Base-by-base conservation (phyloP, 2,888 invertebrate species). In the Falcaria lacertinaria region DNA sequence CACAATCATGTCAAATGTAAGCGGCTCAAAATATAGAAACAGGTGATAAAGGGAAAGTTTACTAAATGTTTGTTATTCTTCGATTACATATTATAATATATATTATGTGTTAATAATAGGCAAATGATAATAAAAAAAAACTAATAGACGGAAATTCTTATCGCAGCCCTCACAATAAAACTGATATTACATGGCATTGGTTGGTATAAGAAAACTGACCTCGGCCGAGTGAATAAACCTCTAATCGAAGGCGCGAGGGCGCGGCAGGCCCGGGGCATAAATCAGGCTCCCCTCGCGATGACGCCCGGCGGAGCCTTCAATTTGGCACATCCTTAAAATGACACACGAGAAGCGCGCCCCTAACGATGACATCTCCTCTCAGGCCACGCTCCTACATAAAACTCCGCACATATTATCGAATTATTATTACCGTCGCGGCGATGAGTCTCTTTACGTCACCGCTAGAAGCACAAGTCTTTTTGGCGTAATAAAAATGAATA, bases 251-350 rank as follows among this genome's bases (percentile, higher is more conserved):
- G 61, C 64, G 64, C 69, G 67, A 66, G 69, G 76, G 70, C 67
- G 69, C 72, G 69, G 61, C 59, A 67, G 72, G 72, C 75, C 69
- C 62, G 55, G 60, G 64, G 82, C 80, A 88, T 88, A 88, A 88
- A 88, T 88, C 88, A 88, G 85, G 58, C 82, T 77, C 81, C 83
- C 85, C 86, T 79, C 80, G 79, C 80, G 76, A 79, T 80, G 79
- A 78, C 80, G 81, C 80, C 75, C 74, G 72, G 60, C 74, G 80
- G 85, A 87, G 83, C 86, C 89, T 89, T 89, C 89, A 89, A 89
- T 89, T 89, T 89, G 85, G 87, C 81, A 87, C 88, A 88, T 89
- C 89, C 89, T 89, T 89, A 89, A 89, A 89, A 89, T 89, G 89
- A 89, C 88, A 89, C 84, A 88, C 82, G 89, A 89, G 84, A 85